Percentiles rank a stretch among this genome's conserved stretches.
Evolutionary conservation across 2,797 vertebrate genomes (phyloP).

Genomic region (Protonibea diacanthus): DNA sequence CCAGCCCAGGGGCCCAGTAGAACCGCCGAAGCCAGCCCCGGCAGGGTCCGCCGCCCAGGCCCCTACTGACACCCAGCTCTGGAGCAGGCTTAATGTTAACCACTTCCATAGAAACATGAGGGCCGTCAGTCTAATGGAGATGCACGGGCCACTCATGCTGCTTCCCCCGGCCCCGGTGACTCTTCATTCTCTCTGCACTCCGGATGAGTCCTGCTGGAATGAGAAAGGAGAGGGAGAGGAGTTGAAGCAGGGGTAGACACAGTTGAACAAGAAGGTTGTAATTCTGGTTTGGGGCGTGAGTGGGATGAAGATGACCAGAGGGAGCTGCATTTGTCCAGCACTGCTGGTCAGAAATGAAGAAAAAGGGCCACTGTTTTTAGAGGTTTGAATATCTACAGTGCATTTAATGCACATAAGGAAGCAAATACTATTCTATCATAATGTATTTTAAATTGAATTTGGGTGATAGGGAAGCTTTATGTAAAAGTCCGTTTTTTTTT

Average conservation of each 20-base stretch:
- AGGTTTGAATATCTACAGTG: neutral
- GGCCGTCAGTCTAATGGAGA: constrained; percentile 94
- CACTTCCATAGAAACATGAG: constrained; percentile 99
- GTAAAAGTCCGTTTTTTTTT: rapidly evolving
- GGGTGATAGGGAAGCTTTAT: neutral
- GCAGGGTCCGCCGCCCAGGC: constrained; percentile 79
- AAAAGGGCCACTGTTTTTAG: constrained; percentile 4
- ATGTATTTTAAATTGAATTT: neutral
- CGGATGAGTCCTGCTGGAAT: constrained; percentile 55
- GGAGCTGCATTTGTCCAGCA: neutral
- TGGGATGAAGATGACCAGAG: constrained; percentile 11
- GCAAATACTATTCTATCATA: neutral
- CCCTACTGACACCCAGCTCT: constrained; percentile 88
- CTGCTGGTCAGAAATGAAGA: neutral
- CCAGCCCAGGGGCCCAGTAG: constrained; percentile 93
- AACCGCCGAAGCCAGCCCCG: constrained; percentile 91
- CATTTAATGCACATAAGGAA: neutral
- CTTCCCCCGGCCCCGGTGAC: constrained; percentile 92
- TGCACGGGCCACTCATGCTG: constrained; percentile 98
- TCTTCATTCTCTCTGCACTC: constrained; percentile 93
- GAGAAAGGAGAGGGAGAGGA: constrained; percentile 15
- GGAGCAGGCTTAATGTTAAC: constrained; percentile 93
- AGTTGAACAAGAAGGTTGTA: constrained; percentile 8
- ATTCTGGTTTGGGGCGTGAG: constrained; percentile 17
- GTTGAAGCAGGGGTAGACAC: constrained; percentile 12